A percentile compares a stretch with the other conserved stretches of the same genome.
phyloP scores from a whole-genome alignment of 2,797 vertebrate genomes.

The Sciurus carolinensis region DNA sequence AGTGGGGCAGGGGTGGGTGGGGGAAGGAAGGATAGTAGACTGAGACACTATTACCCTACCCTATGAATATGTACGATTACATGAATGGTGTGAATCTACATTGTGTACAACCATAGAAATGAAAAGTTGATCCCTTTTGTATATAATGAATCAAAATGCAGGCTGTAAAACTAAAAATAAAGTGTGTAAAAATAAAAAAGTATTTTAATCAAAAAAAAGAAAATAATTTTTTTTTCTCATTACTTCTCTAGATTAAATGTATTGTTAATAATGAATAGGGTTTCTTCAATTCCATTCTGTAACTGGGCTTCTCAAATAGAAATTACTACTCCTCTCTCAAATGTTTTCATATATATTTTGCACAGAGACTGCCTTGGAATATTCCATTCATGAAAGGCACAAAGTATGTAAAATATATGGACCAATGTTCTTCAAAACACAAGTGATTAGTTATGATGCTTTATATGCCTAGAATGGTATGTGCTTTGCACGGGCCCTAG shows the following conservation, averaged over 20 bases:
- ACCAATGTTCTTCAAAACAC: conserved; percentile 27
- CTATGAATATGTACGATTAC: too few species aligned
- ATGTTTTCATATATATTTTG: background rate
- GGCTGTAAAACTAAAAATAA: too few species aligned
- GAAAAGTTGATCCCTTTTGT: too few species aligned
- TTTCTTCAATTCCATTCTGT: conserved; percentile 27
- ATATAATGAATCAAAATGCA: too few species aligned
- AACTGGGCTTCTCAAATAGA: conserved; percentile 3
- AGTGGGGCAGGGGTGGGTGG: too few species aligned
- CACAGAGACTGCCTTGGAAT: background rate
- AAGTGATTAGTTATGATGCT: conserved; percentile 11
- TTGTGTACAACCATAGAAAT: too few species aligned
- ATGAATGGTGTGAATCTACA: too few species aligned
- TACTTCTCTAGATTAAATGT: background rate
- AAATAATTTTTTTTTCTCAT: background rate
- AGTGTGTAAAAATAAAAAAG: too few species aligned
- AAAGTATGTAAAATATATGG: conserved; percentile 13
- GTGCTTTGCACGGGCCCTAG: background rate
- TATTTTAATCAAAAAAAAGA: too few species aligned
- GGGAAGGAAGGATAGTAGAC: too few species aligned
- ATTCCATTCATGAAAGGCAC: background rate
- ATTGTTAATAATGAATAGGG: conserved; percentile 12
- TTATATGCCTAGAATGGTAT: background rate
- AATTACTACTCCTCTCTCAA: background rate
- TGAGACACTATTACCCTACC: too few species aligned